Conservation (phyloP, 2,797 vertebrate genomes). For the Dermochelys coriacea region DNA sequence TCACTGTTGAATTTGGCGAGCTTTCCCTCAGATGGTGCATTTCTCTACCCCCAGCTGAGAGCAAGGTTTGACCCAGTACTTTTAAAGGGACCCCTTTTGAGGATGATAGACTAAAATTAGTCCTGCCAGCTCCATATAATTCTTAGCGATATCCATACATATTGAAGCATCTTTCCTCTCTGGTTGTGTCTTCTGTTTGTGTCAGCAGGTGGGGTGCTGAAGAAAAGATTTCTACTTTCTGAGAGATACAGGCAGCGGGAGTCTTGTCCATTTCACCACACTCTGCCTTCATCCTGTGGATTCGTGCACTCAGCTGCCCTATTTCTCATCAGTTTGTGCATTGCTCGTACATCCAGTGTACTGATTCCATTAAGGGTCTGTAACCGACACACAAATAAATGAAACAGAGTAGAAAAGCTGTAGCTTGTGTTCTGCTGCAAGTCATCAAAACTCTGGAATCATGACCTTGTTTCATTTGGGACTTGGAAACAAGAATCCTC, state of each 20-base stretch:
- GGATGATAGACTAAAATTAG: constrained; percentile 35
- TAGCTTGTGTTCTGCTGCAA: not conserved
- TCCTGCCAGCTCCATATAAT: not conserved
- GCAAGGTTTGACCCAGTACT: constrained; percentile 26
- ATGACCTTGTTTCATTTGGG: not conserved
- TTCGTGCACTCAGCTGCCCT: not conserved
- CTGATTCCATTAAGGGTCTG: not conserved
- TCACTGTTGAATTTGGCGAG: constrained; percentile 28
- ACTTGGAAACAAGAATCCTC: not conserved
- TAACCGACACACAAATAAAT: not conserved
- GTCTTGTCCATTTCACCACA: not conserved
- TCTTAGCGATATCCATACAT: not conserved
- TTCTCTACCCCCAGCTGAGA: constrained; percentile 47
- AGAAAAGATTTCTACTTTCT: not conserved
- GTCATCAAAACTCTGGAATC: not conserved
- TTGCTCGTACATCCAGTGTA: not conserved
- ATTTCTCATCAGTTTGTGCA: not conserved
- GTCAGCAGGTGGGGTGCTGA: not conserved
- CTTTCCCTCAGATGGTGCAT: constrained; percentile 1
- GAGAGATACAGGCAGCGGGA: not conserved
- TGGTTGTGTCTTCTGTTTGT: constrained; percentile 19
- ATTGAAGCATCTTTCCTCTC: not conserved
- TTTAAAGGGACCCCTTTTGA: not conserved
- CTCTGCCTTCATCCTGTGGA: not conserved
- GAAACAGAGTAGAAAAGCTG: not conserved